Percentiles rank a stretch among this genome's conserved stretches.
phyloP scores from a whole-genome alignment of 1,140 invertebrate genomes.

The Calephelis virginiensis region DNA sequence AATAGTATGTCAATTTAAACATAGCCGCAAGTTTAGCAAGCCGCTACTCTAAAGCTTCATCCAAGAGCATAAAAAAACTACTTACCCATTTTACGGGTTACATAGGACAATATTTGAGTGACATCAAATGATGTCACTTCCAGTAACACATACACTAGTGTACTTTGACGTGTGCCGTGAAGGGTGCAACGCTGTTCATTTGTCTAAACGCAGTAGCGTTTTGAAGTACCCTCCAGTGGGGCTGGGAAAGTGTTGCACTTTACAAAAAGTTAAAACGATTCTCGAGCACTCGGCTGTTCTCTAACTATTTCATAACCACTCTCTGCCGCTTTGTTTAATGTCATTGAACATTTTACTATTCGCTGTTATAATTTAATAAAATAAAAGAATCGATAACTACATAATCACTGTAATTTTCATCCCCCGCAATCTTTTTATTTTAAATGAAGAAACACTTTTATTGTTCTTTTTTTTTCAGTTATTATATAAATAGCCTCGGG shows the following conservation, averaged over 20 bases:
- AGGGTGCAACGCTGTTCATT: conserved; percentile 75
- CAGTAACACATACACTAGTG: conserved; percentile 25
- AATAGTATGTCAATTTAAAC: too few species aligned
- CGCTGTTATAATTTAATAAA: conserved; percentile 28
- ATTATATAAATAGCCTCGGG: too few species aligned
- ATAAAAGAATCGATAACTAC: conserved; percentile 29
- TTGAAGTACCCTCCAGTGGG: conserved; percentile 54
- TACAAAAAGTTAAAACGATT: conserved; percentile 68
- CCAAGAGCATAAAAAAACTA: too few species aligned
- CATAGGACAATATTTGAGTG: not conserved
- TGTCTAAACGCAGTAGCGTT: conserved; percentile 72
- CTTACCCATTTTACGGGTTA: too few species aligned
- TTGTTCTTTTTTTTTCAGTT: too few species aligned
- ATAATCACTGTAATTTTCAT: conserved; percentile 41
- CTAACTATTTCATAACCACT: conserved; percentile 48
- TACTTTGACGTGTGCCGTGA: conserved; percentile 56
- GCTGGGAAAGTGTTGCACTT: conserved; percentile 77
- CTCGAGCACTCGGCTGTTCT: conserved; percentile 43
- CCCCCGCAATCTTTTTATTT: too few species aligned
- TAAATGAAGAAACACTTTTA: too few species aligned
- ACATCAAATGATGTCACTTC: conserved; percentile 23
- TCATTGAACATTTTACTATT: conserved; percentile 39
- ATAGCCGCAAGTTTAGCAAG: too few species aligned
- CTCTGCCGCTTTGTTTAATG: conserved; percentile 42
- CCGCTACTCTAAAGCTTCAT: too few species aligned